Evolutionary conservation across 2,888 invertebrate genomes (phyloP).

Genomic region (Galerucella calmariensis): DNA sequence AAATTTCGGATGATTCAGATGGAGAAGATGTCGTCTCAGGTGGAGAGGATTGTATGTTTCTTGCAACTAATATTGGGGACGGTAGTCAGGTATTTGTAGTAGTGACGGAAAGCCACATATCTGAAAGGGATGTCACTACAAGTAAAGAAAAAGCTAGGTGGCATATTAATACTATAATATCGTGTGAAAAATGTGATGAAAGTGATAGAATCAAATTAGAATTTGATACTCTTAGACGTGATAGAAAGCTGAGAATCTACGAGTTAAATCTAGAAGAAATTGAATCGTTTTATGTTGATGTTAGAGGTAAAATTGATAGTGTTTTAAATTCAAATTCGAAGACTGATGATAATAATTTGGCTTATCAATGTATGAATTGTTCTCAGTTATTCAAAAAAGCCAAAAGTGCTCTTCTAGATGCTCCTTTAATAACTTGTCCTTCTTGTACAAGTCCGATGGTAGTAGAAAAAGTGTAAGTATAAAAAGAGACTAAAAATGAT

Average conservation of each 20-base stretch:
- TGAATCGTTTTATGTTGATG: constrained; percentile 58
- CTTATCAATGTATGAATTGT: constrained; percentile 73
- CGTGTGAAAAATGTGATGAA: constrained; percentile 62
- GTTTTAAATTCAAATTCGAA: constrained; percentile 33
- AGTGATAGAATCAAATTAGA: constrained; percentile 67
- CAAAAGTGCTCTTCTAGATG: constrained; percentile 47
- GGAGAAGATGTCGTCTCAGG: constrained; percentile 57
- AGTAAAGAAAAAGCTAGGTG: constrained; percentile 62
- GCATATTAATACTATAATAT: constrained; percentile 67
- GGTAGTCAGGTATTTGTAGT: constrained; percentile 60
- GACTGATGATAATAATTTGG: constrained; percentile 65
- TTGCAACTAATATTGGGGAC: constrained; percentile 58
- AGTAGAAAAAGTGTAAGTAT: constrained; percentile 59
- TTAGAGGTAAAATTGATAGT: constrained; percentile 54
- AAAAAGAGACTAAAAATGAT: not conserved
- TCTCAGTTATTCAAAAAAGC: constrained; percentile 70
- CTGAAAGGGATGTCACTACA: constrained; percentile 59
- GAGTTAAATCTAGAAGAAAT: constrained; percentile 69
- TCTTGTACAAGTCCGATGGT: constrained; percentile 71
- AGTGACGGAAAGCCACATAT: constrained; percentile 59
- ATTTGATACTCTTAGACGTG: constrained; percentile 72
- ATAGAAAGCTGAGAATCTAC: constrained; percentile 70
- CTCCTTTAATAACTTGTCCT: constrained; percentile 65
- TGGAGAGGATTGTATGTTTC: constrained; percentile 60
- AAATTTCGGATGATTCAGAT: constrained; percentile 47